Percentiles rank a stretch among this genome's conserved stretches.
Evolutionary conservation across 1,140 invertebrate species (phyloP).

Genomic region (Pteromalus puparum): DNA sequence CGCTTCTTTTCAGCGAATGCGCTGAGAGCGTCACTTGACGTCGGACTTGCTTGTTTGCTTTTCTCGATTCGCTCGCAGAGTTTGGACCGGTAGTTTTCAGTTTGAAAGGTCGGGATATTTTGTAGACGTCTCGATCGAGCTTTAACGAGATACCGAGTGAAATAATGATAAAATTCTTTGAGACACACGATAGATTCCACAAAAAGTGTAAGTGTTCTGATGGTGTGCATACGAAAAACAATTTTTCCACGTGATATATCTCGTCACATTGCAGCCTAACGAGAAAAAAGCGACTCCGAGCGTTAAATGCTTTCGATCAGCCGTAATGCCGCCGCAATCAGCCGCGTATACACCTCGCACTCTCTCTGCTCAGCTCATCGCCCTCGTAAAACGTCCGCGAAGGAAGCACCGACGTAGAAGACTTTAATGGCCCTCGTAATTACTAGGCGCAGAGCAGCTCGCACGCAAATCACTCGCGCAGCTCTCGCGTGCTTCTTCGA

Average conservation of each 20-base stretch:
- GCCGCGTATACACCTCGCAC: not conserved
- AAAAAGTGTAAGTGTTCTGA: too few species aligned
- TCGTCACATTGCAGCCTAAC: too few species aligned
- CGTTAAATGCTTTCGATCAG: slow-evolving; percentile 1
- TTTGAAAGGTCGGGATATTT: not conserved
- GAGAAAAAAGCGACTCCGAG: not conserved
- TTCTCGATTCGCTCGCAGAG: too few species aligned
- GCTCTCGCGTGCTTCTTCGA: not conserved
- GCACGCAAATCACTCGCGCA: slow-evolving; percentile 4
- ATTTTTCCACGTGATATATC: too few species aligned
- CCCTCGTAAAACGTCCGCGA: not conserved
- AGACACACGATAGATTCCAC: too few species aligned
- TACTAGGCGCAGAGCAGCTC: not conserved
- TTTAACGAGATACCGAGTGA: too few species aligned
- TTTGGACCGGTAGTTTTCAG: not conserved
- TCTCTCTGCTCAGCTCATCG: not conserved
- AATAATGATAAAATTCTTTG: too few species aligned
- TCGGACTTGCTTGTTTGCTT: too few species aligned
- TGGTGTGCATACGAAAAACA: too few species aligned
- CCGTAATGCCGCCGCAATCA: not conserved
- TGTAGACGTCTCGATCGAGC: too few species aligned
- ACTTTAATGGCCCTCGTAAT: slow-evolving; percentile 49
- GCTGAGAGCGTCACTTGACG: too few species aligned
- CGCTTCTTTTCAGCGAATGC: too few species aligned
- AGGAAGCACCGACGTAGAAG: slow-evolving; percentile 33